A percentile compares a stretch with the other conserved stretches of the same genome.
Evolutionary conservation across 2,113 vertebrate species (phyloP).

Genomic region (Thamnaconus septentrionalis): DNA sequence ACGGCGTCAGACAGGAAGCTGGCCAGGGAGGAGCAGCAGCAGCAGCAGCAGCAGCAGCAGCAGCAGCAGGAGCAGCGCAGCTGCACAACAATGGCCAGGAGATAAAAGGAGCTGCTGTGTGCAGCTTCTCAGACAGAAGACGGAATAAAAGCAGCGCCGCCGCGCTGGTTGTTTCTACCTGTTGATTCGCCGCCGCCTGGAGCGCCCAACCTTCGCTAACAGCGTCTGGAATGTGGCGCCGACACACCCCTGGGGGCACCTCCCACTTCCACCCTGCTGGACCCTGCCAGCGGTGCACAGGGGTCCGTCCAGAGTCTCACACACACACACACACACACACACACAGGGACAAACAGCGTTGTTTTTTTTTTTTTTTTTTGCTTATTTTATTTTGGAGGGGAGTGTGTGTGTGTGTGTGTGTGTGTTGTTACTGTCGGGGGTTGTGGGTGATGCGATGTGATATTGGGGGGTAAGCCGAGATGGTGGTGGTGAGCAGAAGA

Average conservation of each 20-base stretch:
- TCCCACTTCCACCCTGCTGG: conserved; percentile 4
- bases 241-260: conserved; percentile 24
- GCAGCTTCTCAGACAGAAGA: neutral
- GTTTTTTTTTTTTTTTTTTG: too few species aligned
- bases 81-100: too few species aligned
- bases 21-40: too few species aligned
- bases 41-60: too few species aligned
- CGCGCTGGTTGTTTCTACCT: too few species aligned
- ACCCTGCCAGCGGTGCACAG: neutral
- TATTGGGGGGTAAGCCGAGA: conserved; percentile 3
- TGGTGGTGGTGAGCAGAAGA: conserved; percentile 5
- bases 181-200: too few species aligned
- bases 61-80: too few species aligned
- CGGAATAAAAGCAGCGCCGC: neutral
- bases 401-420: neutral
- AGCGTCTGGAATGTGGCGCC: conserved; percentile 11
- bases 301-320: neutral
- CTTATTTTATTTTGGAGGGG: too few species aligned
- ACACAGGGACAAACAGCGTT: too few species aligned
- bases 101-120: too few species aligned
- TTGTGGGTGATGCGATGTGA: neutral
- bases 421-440: neutral
- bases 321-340: too few species aligned
- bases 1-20: too few species aligned
- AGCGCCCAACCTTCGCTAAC: neutral